phyloP scores from a whole-genome alignment of 53 echinoderm and acorn worm genomes.

The Paracentrotus lividus region DNA sequence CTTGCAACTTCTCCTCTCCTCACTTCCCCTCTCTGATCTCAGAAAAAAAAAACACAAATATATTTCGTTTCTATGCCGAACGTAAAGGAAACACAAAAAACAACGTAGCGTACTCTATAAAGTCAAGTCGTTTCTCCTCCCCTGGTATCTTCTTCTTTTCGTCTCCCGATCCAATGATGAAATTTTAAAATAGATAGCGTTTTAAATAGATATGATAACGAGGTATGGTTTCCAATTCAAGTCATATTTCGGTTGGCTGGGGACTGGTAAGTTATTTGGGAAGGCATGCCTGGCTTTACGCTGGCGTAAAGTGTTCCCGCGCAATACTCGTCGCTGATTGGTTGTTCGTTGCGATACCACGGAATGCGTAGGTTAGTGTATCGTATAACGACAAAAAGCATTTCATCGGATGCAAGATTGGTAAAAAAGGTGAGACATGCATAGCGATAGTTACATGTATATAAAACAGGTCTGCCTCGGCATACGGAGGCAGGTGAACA shows the following conservation, averaged over 20 bases:
- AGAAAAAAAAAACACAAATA: neutral
- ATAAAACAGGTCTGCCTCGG: too few relatives aligned
- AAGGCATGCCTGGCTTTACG: neutral
- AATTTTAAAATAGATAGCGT: neutral
- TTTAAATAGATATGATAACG: constrained; percentile 41
- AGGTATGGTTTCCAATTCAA: constrained; percentile 12
- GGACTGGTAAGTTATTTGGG: neutral
- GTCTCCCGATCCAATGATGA: neutral
- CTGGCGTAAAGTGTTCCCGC: constrained; percentile 3
- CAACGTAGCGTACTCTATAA: neutral
- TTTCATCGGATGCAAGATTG: neutral
- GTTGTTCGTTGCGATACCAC: constrained; percentile 18
- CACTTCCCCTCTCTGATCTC: neutral
- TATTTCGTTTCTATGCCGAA: neutral
- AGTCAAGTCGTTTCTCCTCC: neutral
- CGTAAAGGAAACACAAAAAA: neutral
- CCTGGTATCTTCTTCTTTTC: neutral
- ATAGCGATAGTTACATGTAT: too few relatives aligned
- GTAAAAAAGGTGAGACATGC: neutral
- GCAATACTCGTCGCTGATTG: constrained; percentile 40
- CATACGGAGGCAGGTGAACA: too few relatives aligned
- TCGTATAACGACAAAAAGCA: neutral
- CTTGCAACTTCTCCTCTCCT: neutral
- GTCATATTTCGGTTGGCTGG: neutral
- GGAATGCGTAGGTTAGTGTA: neutral